Evolutionary conservation across 2,888 invertebrate species (phyloP).

Genomic region (Euzophera pinguis): DNA sequence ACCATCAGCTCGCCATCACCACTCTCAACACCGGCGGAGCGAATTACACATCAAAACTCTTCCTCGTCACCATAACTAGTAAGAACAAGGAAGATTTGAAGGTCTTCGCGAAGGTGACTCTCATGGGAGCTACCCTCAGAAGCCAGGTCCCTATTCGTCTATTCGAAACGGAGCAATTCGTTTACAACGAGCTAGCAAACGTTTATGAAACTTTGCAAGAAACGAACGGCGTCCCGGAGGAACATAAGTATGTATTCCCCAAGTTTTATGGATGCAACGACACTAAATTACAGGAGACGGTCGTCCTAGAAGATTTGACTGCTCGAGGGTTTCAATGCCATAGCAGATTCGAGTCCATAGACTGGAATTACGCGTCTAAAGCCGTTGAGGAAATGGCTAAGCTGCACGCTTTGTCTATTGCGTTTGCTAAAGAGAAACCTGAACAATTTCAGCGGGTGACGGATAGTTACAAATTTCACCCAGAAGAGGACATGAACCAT

Average conservation of each 20-base stretch:
- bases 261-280: slow-evolving; percentile 16
- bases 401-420: slow-evolving; percentile 37
- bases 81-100: slow-evolving; percentile 18
- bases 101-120: slow-evolving; percentile 1
- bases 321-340: neutral
- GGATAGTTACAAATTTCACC: neutral
- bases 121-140: neutral
- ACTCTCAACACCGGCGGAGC: slow-evolving; percentile 35
- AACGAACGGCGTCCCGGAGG: slow-evolving; percentile 21
- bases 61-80: slow-evolving; percentile 23
- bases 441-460: neutral
- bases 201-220: slow-evolving; percentile 29
- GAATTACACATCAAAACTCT: slow-evolving; percentile 39
- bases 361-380: slow-evolving; percentile 27
- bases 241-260: slow-evolving; percentile 30
- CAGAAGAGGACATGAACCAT: neutral
- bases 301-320: slow-evolving; percentile 2
- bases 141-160: neutral
- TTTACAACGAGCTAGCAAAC: slow-evolving; percentile 31
- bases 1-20: neutral
- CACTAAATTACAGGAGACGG: neutral
- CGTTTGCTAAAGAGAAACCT: neutral
- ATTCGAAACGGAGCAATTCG: slow-evolving; percentile 31
- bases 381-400: slow-evolving; percentile 40
- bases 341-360: slow-evolving; percentile 1